Conservation (phyloP, 2,888 invertebrate genomes). For the Drosophila borealis region DNA sequence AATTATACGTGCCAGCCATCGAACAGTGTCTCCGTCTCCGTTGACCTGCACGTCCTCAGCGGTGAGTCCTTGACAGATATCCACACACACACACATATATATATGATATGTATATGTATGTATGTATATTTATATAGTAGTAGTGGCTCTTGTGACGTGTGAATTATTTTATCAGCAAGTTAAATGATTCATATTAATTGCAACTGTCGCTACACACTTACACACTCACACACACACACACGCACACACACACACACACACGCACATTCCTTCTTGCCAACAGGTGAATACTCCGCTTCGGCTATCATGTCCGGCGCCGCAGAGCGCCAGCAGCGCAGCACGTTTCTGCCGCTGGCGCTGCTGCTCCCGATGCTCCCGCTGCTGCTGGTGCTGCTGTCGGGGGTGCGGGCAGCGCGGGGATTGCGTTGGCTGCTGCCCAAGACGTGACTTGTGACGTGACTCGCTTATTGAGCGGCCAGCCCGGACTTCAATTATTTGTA, state of each 20-base stretch:
- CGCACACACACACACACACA: conserved; percentile 4
- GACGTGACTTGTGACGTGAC: conserved; percentile 82
- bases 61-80: conserved; percentile 86
- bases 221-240: conserved; percentile 7
- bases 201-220: conserved; percentile 60
- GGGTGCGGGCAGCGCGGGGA: conserved; percentile 16
- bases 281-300: conserved; percentile 85
- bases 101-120: not conserved
- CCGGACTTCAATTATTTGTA: conserved; percentile 76
- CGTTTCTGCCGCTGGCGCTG: conserved; percentile 53
- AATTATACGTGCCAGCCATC: conserved; percentile 98
- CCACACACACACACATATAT: not conserved
- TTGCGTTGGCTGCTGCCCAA: conserved; percentile 14
- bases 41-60: conserved; percentile 95
- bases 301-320: conserved; percentile 84
- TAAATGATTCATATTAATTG: conserved; percentile 79
- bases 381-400: not conserved
- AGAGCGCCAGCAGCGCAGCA: conserved; percentile 43
- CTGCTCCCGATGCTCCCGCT: conserved; percentile 1
- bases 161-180: conserved; percentile 64
- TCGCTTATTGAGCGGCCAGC: conserved; percentile 64
- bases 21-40: conserved; percentile 95
- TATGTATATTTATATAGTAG: not conserved
- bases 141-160: conserved; percentile 28
- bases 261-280: conserved; percentile 44